These are phyloP conservation scores for Thyatira batis DNA, from an alignment of 2,888 invertebrate species.

Conservation along the genomic window DNA sequence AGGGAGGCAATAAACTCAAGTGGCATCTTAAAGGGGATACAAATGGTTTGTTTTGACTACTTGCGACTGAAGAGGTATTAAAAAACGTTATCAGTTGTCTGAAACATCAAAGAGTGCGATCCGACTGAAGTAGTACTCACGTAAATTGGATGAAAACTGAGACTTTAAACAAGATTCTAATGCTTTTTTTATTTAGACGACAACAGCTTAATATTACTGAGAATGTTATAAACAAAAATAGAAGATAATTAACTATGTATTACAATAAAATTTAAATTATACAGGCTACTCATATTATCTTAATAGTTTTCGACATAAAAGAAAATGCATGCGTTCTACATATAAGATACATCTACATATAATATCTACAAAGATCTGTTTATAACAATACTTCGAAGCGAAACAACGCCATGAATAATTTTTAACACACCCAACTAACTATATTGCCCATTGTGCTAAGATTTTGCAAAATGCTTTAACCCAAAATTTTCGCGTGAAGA, in stretches of 20 bases:
- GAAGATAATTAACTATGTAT: too few relatives aligned
- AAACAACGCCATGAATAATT: constrained; percentile 3
- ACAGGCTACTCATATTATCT: too few relatives aligned
- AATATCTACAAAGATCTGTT: not conserved
- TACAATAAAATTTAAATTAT: too few relatives aligned
- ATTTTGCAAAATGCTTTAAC: constrained; percentile 28
- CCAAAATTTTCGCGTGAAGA: constrained; percentile 48
- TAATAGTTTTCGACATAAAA: not conserved
- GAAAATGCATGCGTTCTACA: not conserved
- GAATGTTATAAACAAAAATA: too few relatives aligned
- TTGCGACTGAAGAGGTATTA: constrained; percentile 55
- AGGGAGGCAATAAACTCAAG: constrained; percentile 68
- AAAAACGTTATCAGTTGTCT: constrained; percentile 60
- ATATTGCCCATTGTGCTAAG: constrained; percentile 1
- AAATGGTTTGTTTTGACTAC: constrained; percentile 81
- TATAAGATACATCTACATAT: not conserved
- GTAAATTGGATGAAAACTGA: constrained; percentile 9
- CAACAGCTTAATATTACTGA: not conserved
- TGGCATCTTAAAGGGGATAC: constrained; percentile 63
- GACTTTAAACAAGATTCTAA: not conserved
- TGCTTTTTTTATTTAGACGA: not conserved
- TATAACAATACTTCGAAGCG: not conserved
- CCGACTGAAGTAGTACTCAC: constrained; percentile 33
- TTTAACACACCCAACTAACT: constrained; percentile 4
- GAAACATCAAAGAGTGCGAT: constrained; percentile 58